These are phyloP conservation scores for Natrix natrix DNA, from an alignment of 2,797 vertebrate species.

Conservation along the genomic window DNA sequence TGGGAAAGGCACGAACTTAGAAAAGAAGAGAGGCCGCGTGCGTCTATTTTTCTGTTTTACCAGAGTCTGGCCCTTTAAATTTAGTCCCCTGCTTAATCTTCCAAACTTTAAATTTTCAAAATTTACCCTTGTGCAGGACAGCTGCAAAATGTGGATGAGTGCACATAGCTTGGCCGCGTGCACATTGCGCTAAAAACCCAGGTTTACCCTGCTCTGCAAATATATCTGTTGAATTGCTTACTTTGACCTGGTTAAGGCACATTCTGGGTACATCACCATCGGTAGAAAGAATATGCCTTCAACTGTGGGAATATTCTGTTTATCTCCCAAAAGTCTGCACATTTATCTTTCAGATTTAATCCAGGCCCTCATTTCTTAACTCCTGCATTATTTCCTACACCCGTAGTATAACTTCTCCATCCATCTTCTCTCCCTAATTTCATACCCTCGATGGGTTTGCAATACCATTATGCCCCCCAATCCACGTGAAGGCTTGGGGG, in stretches of 20 bases:
- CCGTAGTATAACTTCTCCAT: no score
- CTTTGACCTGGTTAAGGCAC: not conserved
- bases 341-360: not conserved
- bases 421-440: no score
- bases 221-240: not conserved
- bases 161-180: not conserved
- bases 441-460: no score
- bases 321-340: not conserved
- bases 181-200: not conserved
- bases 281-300: accelerated
- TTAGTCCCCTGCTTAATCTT: not conserved
- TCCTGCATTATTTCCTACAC: not conserved
- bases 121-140: not conserved
- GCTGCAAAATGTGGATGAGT: not conserved
- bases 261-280: not conserved
- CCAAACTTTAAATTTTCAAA: not conserved
- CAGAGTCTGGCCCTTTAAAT: not conserved
- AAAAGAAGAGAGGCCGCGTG: not conserved
- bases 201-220: not conserved
- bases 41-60: not conserved
- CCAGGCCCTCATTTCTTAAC: not conserved
- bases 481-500: no score
- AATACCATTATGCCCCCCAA: no score
- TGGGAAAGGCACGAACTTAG: not conserved
- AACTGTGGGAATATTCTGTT: not conserved